A percentile compares a stretch with the other conserved stretches of the same genome.
Conservation (phyloP, 2,888 invertebrate genomes). For the Belgica antarctica region DNA sequence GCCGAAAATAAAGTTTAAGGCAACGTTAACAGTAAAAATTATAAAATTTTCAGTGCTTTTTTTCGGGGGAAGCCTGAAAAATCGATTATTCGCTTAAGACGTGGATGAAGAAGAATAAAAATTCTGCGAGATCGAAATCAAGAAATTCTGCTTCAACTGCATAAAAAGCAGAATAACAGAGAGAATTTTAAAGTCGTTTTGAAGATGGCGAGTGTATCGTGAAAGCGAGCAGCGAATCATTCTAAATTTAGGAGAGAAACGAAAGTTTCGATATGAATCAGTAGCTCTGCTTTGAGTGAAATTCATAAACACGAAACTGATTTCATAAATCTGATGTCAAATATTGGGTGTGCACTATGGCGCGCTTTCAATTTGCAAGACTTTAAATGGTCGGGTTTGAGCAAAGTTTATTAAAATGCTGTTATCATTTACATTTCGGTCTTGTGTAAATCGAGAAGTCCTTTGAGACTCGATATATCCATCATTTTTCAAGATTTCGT, state of each 20-base stretch:
- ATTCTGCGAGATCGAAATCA: background rate
- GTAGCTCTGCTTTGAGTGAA: background rate
- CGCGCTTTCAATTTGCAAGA: slow-evolving; percentile 42
- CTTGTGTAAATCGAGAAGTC: background rate
- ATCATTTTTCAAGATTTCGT: slow-evolving; percentile 23
- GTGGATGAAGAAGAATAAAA: slow-evolving; percentile 14
- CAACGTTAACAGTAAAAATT: slow-evolving; percentile 35
- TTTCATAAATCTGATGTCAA: background rate
- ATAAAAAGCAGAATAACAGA: background rate
- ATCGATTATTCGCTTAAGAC: slow-evolving; percentile 33
- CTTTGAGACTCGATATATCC: background rate
- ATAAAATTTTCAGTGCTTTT: slow-evolving; percentile 31
- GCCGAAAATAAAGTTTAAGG: slow-evolving; percentile 34
- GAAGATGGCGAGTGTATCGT: background rate
- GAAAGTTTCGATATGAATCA: too few species aligned
- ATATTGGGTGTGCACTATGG: background rate
- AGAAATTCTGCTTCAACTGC: background rate
- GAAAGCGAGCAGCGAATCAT: background rate
- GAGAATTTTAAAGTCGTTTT: slow-evolving; percentile 20
- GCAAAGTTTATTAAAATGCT: slow-evolving; percentile 24
- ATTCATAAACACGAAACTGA: background rate
- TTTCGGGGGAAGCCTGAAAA: slow-evolving; percentile 20
- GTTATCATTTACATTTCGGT: slow-evolving; percentile 32
- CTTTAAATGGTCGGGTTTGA: slow-evolving; percentile 33
- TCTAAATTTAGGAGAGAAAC: slow-evolving; percentile 1